Evolutionary conservation across 2,797 vertebrate species (phyloP), one percentile per base, ranked within the genome.

Genomic region (Clamator glandarius): DNA sequence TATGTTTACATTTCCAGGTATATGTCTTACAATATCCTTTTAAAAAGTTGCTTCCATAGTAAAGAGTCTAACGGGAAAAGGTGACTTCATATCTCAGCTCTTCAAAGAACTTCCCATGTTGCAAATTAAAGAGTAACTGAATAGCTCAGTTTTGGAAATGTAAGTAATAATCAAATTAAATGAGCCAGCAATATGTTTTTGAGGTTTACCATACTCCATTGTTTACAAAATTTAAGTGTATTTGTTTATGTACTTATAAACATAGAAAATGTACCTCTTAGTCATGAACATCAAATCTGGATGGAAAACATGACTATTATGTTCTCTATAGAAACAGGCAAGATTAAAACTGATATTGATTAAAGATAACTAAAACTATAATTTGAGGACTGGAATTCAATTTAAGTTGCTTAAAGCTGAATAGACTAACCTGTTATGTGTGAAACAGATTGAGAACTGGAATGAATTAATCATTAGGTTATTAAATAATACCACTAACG

Each of bases 391-490:
- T 84, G 51, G 61, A 80, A 91, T 94, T 91, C 9, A 52, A 92
- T 68, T 87, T 23, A 52, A 36, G 21, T 55, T 95, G 26, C 69
- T 81, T 50, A 58, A 89, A 93, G 54, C 67, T 2, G 13, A 80
- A 68, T 12, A 92, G 62, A 59, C 66, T 84, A 91, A 84, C 35
- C 14, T 93, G 69, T 84, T 86, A 23, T 50, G 91, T 89, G 90
- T 62, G 62, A 54, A 96, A 81, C 61, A 85, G 89, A 90, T 94
- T 93, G 91, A 91, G 79, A 75, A 77, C 33, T 63, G 21, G 66
- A 95, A 84, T 28, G 17, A 91, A 81, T 93, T 84, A 94, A 91
- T 90, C 62, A 78, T 81, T 81, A 58, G n/a, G 31, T 75, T 94
- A 93, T 92, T 92, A 93, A 92, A 95, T 94, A 91, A 88, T 89